A percentile compares a stretch with the other conserved stretches of the same genome.
Evolutionary conservation across 1,140 invertebrate genomes (phyloP).

Genomic region (Gonatopus flavifemur): DNA sequence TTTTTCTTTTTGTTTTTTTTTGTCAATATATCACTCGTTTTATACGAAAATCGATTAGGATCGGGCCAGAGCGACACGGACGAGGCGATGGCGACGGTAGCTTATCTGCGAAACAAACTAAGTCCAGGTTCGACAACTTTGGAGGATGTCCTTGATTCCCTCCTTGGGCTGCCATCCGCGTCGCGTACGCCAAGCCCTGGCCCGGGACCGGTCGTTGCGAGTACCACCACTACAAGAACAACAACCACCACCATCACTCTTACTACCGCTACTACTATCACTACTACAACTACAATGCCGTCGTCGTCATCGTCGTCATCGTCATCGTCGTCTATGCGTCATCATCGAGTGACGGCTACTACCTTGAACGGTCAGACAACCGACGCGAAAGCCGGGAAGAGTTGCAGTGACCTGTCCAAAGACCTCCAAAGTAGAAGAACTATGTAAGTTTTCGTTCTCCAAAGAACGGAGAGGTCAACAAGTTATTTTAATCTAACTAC

Average conservation of each 20-base stretch:
- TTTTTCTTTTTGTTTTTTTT: slow-evolving; percentile 3
- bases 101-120: slow-evolving; percentile 53
- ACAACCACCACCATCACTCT: too few relatives aligned
- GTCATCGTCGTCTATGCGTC: slow-evolving; percentile 39
- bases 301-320: too few relatives aligned
- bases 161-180: slow-evolving; percentile 77
- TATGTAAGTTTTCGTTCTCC: slow-evolving; percentile 71
- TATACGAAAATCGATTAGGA: slow-evolving; percentile 41
- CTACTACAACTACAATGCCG: too few relatives aligned
- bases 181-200: slow-evolving; percentile 69
- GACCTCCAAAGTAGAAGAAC: slow-evolving; percentile 75
- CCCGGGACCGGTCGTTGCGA: slow-evolving; percentile 63
- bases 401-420: slow-evolving; percentile 66
- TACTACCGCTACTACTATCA: too few relatives aligned
- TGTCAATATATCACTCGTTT: neutral
- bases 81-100: slow-evolving; percentile 49
- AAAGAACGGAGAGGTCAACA: too few relatives aligned
- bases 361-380: too few relatives aligned
- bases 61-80: slow-evolving; percentile 52
- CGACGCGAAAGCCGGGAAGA: slow-evolving; percentile 64
- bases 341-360: slow-evolving; percentile 44
- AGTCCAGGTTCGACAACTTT: slow-evolving; percentile 82
- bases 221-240: slow-evolving; percentile 48
- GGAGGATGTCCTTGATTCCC: slow-evolving; percentile 89
- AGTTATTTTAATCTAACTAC: too few relatives aligned